Percentiles rank a stretch among this genome's conserved stretches.
These are phyloP conservation scores for Eriosoma lanigerum DNA, from an alignment of 1,140 invertebrate genomes.

Conservation along the genomic window DNA sequence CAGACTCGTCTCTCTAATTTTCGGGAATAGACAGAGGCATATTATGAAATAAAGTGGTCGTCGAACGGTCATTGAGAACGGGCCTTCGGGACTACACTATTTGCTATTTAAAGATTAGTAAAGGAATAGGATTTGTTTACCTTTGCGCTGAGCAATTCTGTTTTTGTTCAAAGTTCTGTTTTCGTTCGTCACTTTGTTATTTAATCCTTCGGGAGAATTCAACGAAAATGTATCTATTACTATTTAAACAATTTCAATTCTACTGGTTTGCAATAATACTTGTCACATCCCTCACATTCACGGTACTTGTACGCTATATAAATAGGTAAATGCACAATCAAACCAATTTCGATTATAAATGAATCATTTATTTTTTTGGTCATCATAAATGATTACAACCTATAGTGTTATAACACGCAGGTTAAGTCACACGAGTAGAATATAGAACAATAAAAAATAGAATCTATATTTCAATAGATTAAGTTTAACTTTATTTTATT, in stretches of 20 bases:
- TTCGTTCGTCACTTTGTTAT: background rate
- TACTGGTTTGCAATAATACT: background rate
- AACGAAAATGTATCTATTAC: background rate
- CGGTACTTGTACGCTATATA: no score
- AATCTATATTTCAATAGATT: no score
- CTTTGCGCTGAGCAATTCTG: background rate
- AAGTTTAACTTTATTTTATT: no score
- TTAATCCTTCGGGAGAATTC: background rate
- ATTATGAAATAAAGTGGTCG: background rate
- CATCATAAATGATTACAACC: no score
- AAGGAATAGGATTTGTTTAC: background rate
- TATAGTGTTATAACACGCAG: no score
- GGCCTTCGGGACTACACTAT: background rate
- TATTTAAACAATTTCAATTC: conserved; percentile 3
- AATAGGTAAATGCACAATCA: no score
- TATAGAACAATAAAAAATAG: no score
- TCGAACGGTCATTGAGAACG: background rate
- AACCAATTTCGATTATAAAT: no score
- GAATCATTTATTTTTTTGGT: no score
- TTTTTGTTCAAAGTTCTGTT: conserved; percentile 7
- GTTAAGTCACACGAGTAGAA: no score
- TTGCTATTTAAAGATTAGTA: background rate
- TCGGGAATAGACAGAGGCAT: background rate
- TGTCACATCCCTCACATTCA: background rate
- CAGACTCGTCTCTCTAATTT: no score